phyloP scores from a whole-genome alignment of 2,113 vertebrate species.

The Gavia stellata region DNA sequence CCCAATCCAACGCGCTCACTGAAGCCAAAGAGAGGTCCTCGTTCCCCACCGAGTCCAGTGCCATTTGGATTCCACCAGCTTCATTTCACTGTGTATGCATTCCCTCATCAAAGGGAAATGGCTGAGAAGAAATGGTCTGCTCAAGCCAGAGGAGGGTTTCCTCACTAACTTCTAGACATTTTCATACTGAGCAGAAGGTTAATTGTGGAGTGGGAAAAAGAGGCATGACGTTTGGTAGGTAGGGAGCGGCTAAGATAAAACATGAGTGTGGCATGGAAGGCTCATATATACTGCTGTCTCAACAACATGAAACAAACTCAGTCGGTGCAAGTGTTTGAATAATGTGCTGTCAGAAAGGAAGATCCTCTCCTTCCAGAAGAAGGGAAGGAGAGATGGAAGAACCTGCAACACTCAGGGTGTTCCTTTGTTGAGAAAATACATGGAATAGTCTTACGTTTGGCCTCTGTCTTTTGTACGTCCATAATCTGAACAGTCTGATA shows the following conservation, averaged over 20 bases:
- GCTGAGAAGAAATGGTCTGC: neutral
- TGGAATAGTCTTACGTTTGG: neutral
- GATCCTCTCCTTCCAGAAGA: neutral
- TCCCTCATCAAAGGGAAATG: neutral
- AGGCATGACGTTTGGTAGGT: neutral
- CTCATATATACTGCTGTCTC: neutral
- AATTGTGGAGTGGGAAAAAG: neutral
- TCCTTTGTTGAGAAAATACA: neutral
- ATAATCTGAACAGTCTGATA: neutral
- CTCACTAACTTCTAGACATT: neutral
- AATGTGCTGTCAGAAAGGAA: neutral
- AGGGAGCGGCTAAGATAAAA: neutral
- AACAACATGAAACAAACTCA: neutral
- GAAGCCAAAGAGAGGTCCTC: neutral
- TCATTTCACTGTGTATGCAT: neutral
- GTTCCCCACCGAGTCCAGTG: fast-evolving
- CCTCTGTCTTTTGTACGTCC: neutral
- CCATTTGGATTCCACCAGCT: neutral
- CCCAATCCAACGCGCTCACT: neutral
- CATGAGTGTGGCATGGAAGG: neutral
- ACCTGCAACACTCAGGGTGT: neutral
- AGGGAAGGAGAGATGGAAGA: neutral
- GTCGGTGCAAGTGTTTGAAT: neutral
- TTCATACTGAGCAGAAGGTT: neutral
- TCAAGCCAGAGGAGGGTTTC: neutral